A percentile compares a stretch with the other conserved stretches of the same genome.
These are phyloP conservation scores for Tiliacea aurago DNA, from an alignment of 2,888 invertebrate species.

Conservation along the genomic window DNA sequence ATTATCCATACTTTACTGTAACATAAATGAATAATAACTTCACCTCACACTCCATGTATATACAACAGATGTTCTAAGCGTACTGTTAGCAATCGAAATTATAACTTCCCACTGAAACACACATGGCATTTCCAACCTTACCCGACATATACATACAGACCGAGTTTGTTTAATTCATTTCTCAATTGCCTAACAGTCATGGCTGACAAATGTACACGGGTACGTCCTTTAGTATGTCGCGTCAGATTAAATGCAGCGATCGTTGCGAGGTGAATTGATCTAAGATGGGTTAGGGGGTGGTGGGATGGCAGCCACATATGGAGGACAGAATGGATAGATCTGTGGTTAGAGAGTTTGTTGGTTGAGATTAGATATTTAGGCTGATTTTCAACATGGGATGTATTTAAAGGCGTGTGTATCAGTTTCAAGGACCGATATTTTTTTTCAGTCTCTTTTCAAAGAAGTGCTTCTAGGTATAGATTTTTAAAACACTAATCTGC, in stretches of 20 bases:
- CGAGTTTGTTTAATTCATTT: slow-evolving; percentile 23
- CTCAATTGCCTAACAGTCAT: slow-evolving; percentile 53
- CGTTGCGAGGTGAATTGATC: slow-evolving; percentile 72
- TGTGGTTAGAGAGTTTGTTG: slow-evolving; percentile 26
- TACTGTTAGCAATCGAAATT: slow-evolving; percentile 58
- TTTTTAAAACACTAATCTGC: too few species aligned
- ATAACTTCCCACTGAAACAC: slow-evolving; percentile 41
- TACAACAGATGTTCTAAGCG: slow-evolving; percentile 63
- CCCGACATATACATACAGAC: neutral
- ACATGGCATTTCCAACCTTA: slow-evolving; percentile 30
- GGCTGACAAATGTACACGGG: slow-evolving; percentile 75
- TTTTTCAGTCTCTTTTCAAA: neutral
- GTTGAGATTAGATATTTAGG: slow-evolving; percentile 37
- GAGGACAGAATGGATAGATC: slow-evolving; percentile 37
- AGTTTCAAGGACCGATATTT: neutral
- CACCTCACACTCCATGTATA: slow-evolving; percentile 56
- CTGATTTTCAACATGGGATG: slow-evolving; percentile 27
- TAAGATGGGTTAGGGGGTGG: slow-evolving; percentile 64
- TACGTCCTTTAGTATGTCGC: slow-evolving; percentile 76
- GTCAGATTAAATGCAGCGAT: slow-evolving; percentile 74
- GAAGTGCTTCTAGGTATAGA: too few species aligned
- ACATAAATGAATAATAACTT: slow-evolving; percentile 56
- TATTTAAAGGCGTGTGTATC: neutral
- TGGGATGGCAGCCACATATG: slow-evolving; percentile 24
- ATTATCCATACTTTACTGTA: slow-evolving; percentile 15